These are phyloP conservation scores for Lycaena phlaeas DNA, from an alignment of 2,888 invertebrate species.

Conservation along the genomic window DNA sequence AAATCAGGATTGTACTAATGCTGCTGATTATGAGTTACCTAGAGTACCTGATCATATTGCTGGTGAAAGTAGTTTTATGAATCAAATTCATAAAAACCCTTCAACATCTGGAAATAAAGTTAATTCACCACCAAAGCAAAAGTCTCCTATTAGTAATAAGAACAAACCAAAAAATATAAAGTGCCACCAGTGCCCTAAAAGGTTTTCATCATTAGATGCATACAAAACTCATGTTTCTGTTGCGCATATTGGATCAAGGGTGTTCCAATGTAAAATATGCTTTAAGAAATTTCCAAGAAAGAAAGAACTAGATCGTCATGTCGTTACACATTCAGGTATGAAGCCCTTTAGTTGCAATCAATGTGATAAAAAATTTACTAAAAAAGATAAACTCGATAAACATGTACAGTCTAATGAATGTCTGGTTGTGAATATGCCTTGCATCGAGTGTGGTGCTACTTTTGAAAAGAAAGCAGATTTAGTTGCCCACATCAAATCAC, in stretches of 20 bases:
- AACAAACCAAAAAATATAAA: constrained; percentile 65
- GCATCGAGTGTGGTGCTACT: constrained; percentile 74
- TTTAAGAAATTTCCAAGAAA: constrained; percentile 79
- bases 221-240: constrained; percentile 68
- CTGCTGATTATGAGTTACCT: constrained; percentile 54
- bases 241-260: constrained; percentile 67
- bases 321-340: constrained; percentile 77
- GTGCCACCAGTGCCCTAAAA: constrained; percentile 67
- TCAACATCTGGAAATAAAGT: constrained; percentile 36
- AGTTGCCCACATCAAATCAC: constrained; percentile 73
- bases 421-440: constrained; percentile 73
- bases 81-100: constrained; percentile 46
- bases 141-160: constrained; percentile 36
- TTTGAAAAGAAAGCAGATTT: constrained; percentile 74
- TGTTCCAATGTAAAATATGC: constrained; percentile 77
- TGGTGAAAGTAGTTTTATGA: constrained; percentile 60
- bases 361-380: constrained; percentile 78
- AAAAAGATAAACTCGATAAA: constrained; percentile 78
- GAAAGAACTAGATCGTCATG: constrained; percentile 79
- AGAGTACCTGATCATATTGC: constrained; percentile 67
- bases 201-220: constrained; percentile 63
- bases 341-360: constrained; percentile 78
- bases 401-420: constrained; percentile 78
- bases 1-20: constrained; percentile 35
- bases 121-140: constrained; percentile 45